Evolutionary conservation across 2,888 invertebrate genomes (phyloP), one percentile per base, ranked within the genome.

Genomic region (Harpagoxenus sublaevis): DNA sequence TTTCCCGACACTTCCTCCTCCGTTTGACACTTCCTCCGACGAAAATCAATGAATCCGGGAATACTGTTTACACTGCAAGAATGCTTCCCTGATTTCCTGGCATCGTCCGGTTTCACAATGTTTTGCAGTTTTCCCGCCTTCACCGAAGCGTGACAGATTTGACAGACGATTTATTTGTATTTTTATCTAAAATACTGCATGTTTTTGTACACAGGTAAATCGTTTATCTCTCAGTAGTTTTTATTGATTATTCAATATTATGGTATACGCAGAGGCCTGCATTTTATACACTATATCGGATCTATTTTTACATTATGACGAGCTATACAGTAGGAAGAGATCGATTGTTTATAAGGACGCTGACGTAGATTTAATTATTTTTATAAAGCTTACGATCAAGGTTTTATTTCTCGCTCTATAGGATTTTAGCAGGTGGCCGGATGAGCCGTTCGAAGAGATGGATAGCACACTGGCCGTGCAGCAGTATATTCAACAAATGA

Each of bases 361-460:
- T 84, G 85, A 73, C 62, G 60, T 63, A 63, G 63, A 23, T 42
- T 15, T 3, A 55, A 78, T 57, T 78, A 71, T 79, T 71, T 79
- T 79, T 79, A 63, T 23, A 60, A 5, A 35, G 60, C 57, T 65
- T 75, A 53, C 18, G 3, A 39, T 57, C 31, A 35, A 10, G 45
- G 10, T 66, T 75, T 15, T 77, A 65, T 55, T 8, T 55, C 77
- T 63, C 77, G 1, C 88, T 89, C 73, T 82, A 89, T 23, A 99
- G 99, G 98, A 99, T 94, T 99, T 99, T 96, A 98, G 98, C 94
- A 97, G 97, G 89, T 99, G 99, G 99, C 98, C 99, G 55, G 99
- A 99, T 96, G 98, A 99, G 95, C 97, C 98, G 0, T 99, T 99
- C 94, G 99, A 99, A 95, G 99, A 99, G 96, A 99, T 99, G 99